Evolutionary conservation across 1,140 invertebrate genomes (phyloP).

Genomic region (Philotrypesis tridentata): DNA sequence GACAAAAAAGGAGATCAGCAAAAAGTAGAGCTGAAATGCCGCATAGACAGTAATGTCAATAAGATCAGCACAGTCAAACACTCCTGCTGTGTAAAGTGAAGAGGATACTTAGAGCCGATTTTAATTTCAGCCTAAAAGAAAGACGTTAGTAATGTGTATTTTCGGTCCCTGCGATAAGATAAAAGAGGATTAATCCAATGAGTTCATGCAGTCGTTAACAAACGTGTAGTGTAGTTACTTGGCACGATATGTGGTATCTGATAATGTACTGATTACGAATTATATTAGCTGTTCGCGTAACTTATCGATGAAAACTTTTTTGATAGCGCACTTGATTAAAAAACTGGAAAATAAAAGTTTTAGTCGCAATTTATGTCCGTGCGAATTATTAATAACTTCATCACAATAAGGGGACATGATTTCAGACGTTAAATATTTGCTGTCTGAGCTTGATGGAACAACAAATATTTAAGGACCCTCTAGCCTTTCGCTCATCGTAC

Average conservation of each 20-base stretch:
- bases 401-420: slow-evolving; percentile 13
- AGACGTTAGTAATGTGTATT: slow-evolving; percentile 21
- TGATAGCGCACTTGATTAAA: neutral
- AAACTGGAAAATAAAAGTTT: neutral
- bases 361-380: neutral
- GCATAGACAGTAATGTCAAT: slow-evolving; percentile 35
- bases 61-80: slow-evolving; percentile 37
- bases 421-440: slow-evolving; percentile 19
- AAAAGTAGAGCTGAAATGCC: slow-evolving; percentile 3
- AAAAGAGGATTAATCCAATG: neutral
- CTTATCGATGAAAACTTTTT: neutral
- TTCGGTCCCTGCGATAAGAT: neutral
- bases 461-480: slow-evolving; percentile 29
- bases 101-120: neutral
- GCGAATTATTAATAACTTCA: neutral
- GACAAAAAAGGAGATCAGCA: neutral
- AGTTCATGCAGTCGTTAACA: no score
- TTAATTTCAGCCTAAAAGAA: neutral
- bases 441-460: slow-evolving; percentile 18
- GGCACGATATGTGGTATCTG: no score
- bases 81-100: slow-evolving; percentile 7
- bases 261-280: neutral
- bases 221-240: no score
- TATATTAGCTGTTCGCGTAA: neutral
- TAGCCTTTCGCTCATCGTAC: neutral